These are phyloP conservation scores for Chloroclystis v-ata DNA, from an alignment of 2,888 invertebrate species.

Conservation along the genomic window DNA sequence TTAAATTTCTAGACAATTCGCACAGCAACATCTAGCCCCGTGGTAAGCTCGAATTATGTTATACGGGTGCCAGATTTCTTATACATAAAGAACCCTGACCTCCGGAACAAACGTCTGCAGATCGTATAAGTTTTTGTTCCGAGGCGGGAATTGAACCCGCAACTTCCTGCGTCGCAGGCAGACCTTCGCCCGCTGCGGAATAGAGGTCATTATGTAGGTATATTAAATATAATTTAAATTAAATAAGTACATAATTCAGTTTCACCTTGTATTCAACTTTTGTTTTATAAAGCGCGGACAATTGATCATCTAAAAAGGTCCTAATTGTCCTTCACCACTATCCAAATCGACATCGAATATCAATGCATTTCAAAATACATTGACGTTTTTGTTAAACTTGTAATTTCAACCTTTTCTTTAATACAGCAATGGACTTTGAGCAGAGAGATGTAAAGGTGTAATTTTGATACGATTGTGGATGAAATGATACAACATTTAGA, in stretches of 20 bases:
- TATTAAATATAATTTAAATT: too few species aligned
- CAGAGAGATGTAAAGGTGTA: not conserved
- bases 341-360: conserved; percentile 8
- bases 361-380: conserved; percentile 12
- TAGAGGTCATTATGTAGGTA: too few species aligned
- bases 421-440: not conserved
- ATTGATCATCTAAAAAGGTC: conserved; percentile 12
- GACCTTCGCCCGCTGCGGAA: too few species aligned
- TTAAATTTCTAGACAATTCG: too few species aligned
- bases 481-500: not conserved
- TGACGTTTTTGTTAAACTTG: conserved; percentile 5
- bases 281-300: conserved; percentile 11
- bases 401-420: not conserved
- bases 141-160: too few species aligned
- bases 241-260: not conserved
- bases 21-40: too few species aligned
- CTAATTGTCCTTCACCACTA: conserved; percentile 22
- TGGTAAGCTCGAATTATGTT: too few species aligned
- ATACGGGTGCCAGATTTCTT: too few species aligned
- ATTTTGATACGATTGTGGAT: not conserved
- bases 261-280: conserved; percentile 3
- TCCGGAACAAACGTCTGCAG: too few species aligned
- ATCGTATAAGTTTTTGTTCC: too few species aligned
- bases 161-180: too few species aligned
- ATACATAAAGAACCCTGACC: too few species aligned